These are phyloP conservation scores for Lithophane ornitopus DNA, from an alignment of 2,888 invertebrate species.

Conservation along the genomic window DNA sequence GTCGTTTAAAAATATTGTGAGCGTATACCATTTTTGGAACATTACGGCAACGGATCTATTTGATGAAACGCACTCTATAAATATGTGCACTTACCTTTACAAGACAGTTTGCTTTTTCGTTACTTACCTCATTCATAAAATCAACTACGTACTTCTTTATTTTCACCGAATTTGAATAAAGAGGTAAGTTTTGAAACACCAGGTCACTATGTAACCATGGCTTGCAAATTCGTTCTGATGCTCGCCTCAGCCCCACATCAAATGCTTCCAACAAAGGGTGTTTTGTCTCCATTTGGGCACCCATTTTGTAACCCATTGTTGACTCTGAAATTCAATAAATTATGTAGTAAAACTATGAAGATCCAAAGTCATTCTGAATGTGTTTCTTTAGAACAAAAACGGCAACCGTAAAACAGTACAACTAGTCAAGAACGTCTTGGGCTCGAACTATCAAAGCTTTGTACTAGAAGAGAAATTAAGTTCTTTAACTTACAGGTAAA, in stretches of 20 bases:
- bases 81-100: not conserved
- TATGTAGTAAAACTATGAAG: not conserved
- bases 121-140: constrained; percentile 55
- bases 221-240: constrained; percentile 53
- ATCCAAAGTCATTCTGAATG: too few relatives aligned
- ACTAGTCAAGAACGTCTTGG: not conserved
- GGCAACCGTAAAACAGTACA: not conserved
- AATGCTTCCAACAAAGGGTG: not conserved
- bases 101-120: not conserved
- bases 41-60: too few relatives aligned
- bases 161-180: constrained; percentile 31
- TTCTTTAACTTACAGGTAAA: not conserved
- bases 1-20: too few relatives aligned
- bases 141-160: constrained; percentile 22
- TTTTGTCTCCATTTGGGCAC: not conserved
- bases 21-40: too few relatives aligned
- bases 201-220: constrained; percentile 69
- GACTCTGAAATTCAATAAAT: not conserved
- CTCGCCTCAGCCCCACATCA: not conserved
- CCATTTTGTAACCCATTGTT: not conserved
- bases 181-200: constrained; percentile 58
- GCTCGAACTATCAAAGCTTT: not conserved
- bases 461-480: not conserved
- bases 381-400: not conserved
- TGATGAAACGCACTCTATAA: too few relatives aligned